Evolutionary conservation across 2,113 vertebrate genomes (phyloP).

Genomic region (Melanostigma gelatinosum): DNA sequence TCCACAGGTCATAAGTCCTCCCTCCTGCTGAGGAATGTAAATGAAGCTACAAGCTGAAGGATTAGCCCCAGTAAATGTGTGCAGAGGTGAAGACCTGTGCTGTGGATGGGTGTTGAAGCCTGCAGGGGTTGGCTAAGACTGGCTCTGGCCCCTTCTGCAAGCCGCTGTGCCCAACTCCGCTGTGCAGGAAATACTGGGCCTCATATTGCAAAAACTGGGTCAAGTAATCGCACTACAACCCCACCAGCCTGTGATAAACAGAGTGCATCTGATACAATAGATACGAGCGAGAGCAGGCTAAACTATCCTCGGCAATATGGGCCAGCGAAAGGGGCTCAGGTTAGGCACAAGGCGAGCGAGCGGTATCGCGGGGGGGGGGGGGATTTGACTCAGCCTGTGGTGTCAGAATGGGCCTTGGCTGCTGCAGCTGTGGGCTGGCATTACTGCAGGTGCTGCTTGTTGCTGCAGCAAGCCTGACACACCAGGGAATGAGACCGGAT

Average conservation of each 20-base stretch:
- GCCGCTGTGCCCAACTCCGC: conserved; percentile 29
- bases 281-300: conserved; percentile 32
- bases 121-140: conserved; percentile 36
- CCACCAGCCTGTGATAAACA: conserved; percentile 39
- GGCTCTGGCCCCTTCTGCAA: conserved; percentile 38
- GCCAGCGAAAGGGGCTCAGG: neutral
- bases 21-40: conserved; percentile 60
- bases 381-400: conserved; percentile 34
- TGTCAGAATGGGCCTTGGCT: conserved; percentile 45
- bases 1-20: conserved; percentile 59
- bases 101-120: conserved; percentile 33
- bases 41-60: conserved; percentile 50
- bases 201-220: conserved; percentile 50
- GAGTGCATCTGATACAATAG: conserved; percentile 28
- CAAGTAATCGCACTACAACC: conserved; percentile 50
- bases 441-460: conserved; percentile 60
- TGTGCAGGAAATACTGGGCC: conserved; percentile 43
- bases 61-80: conserved; percentile 51
- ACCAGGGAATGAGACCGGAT: conserved; percentile 55
- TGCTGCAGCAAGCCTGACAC: conserved; percentile 59
- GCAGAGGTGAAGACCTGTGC: conserved; percentile 53
- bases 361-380: neutral
- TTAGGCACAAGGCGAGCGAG: neutral
- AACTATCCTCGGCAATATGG: conserved; percentile 14
- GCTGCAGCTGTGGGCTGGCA: conserved; percentile 54